Percentiles rank a stretch among this genome's conserved stretches.
phyloP scores from a whole-genome alignment of 1,140 invertebrate genomes.

The Pseudomyrmex flavicornis region DNA sequence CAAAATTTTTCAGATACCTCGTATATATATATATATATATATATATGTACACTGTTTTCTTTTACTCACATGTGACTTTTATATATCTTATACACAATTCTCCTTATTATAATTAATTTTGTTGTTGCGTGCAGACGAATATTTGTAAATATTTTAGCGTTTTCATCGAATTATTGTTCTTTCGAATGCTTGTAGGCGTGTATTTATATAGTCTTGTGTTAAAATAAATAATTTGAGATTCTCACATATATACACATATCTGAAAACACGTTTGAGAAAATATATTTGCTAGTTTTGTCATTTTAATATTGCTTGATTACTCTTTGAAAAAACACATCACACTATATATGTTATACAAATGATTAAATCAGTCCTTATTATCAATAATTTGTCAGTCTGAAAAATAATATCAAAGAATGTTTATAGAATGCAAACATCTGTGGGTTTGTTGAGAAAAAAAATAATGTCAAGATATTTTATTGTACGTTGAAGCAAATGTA shows the following conservation, averaged over 20 bases:
- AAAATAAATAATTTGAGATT: constrained; percentile 5
- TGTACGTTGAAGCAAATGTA: constrained; percentile 8
- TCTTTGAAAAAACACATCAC: neutral
- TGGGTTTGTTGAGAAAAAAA: neutral
- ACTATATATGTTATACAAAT: too few relatives aligned
- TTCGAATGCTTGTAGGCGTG: neutral
- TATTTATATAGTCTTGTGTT: neutral
- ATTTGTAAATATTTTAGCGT: constrained; percentile 15
- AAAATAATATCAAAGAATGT: neutral
- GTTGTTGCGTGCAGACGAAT: neutral
- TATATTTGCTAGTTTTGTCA: constrained; percentile 2
- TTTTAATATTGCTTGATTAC: constrained; percentile 10
- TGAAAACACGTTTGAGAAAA: neutral
- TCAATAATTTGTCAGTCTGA: neutral
- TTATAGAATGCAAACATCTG: too few relatives aligned
- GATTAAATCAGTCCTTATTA: too few relatives aligned
- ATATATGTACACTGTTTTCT: neutral
- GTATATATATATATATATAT: neutral
- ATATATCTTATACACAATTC: neutral
- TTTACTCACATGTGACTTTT: neutral
- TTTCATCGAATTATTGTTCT: constrained; percentile 22
- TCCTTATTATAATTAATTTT: neutral
- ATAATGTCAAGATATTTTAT: constrained; percentile 43
- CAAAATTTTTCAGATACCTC: too few relatives aligned
- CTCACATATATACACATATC: neutral